Evolutionary conservation across 2,888 invertebrate genomes (phyloP), one percentile per base, ranked within the genome.

Genomic region (Nemurella pictetii): DNA sequence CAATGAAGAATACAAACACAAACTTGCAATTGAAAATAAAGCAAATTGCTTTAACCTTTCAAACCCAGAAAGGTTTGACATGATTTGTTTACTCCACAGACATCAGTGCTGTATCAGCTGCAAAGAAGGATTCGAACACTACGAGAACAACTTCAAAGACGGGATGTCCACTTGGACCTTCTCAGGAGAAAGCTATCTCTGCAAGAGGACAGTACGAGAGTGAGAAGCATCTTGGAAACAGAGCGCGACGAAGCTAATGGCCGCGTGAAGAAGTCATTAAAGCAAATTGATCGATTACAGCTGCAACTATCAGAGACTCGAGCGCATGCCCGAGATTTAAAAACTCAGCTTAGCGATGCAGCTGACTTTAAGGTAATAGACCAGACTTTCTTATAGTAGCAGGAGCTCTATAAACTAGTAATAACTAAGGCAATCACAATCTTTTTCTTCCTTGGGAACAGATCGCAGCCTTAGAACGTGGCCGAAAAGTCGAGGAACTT

Each of bases 101-200:
- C 96, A 29, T 95, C 95, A 7, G 94, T 96, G n/a, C 95, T 97
- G 83, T 97, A 98, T 90, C 97, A 96, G 89, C 93, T 98, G 73
- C 98, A 98, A 90, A 92, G 97, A 86, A 93, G 97, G 87, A 95
- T 97, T 72, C 94, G 97, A 87, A 95, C 95, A 7, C 91, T 98
- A 20, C 93, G 97, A 83, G 98, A 98, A 89, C 98, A 98, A 90
- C 92, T 98, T 35, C 97, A 98, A 89, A 94, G 97, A 85, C 95
- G 97, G 88, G 98, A 98, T 89, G 92, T 98, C 74, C 98, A 98
- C 89, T 91, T 98, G 89, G 98, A 98, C 90, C 92, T 98, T 85
- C 91, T 98, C 81, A 92, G 97, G 77, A 94, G 97, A 87, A 98
- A 98, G 90, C 91, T 98, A 84, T 95, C 95, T 85, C 92, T 97